A percentile compares a stretch with the other conserved stretches of the same genome.
Conservation (phyloP, 2,113 vertebrate species). For the Polyodon spathula region DNA sequence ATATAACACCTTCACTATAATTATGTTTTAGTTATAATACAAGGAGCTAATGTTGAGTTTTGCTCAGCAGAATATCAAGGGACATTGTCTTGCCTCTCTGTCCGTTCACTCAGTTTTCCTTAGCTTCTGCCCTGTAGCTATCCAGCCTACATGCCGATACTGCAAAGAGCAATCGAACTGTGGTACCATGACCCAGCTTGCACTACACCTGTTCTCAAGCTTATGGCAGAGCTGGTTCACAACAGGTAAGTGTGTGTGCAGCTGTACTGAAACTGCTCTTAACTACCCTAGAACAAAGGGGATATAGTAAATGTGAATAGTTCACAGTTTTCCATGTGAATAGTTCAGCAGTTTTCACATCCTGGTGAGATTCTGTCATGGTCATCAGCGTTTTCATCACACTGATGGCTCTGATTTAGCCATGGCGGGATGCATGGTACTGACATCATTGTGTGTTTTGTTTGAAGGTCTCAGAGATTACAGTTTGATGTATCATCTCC, state of each 20-base stretch:
- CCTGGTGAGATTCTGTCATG: fast-evolving
- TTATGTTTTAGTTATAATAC: too few species aligned
- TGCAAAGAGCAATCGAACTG: constrained; percentile 89
- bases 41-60: too few species aligned
- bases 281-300: too few species aligned
- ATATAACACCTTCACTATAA: too few species aligned
- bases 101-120: constrained; percentile 37
- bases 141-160: constrained; percentile 93
- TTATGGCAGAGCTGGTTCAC: constrained; percentile 95
- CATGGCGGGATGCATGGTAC: neutral
- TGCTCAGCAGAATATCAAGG: too few species aligned
- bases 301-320: too few species aligned
- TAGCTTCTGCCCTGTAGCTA: constrained; percentile 66
- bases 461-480: constrained; percentile 78
- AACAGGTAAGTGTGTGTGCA: too few species aligned
- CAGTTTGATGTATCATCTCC: constrained; percentile 96
- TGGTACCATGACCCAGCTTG: constrained; percentile 98
- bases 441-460: neutral
- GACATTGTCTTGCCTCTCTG: neutral
- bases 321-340: too few species aligned
- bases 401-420: too few species aligned
- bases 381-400: too few species aligned
- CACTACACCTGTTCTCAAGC: constrained; percentile 93
- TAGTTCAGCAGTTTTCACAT: neutral
- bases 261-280: too few species aligned